Base-by-base conservation (phyloP, 2,797 vertebrate genomes). In the Sebastes trivittatus region DNA sequence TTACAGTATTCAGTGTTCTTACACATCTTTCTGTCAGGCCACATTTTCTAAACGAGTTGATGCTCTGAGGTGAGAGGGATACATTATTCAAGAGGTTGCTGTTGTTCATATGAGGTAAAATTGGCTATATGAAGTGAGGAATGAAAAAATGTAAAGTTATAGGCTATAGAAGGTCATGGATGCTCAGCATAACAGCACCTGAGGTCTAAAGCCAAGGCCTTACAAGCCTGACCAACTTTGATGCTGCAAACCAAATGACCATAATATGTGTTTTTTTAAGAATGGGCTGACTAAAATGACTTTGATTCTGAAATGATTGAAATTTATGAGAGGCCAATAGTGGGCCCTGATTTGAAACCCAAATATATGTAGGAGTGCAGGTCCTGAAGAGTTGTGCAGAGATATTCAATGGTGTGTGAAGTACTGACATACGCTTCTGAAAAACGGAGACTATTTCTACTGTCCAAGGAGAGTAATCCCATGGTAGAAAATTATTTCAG, bases 1-100 rank as follows among this genome's bases (percentile, higher is more conserved):
- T 72, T 63, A 64, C 11, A 11, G 46, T 72, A 42, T 79, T 72
- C 22, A 55, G 5, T 36, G 34, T 36, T 36, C 62, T 66, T n/a
- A 49, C 18, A 30, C 65, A 61, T 80, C 32, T 62, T 10, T 77
- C 61, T 64, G 67, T 63, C 30, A 61, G 30, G 30, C 49, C 20
- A 62, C 16, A 13, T 74, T 77, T 72, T 72, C 67, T 73, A 66
- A 77, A 76, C 34, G 46, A 52, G 63, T 60, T 36, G 22, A 55
- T 60, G 49, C 36, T 71, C 60, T 30, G 55, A 76, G 34, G 80
- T 38, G 30, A 80, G 52, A 61, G 14, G 18, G 49, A 34, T 67
- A 20, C 18, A 59, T 77, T 60, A 74, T 71, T 74, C 13, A 60
- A 42, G 42, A 16, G 16, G 7, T 34, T 68, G 6, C 14, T 60